Percentiles rank a stretch among this genome's conserved stretches.
Evolutionary conservation across 2,888 invertebrate genomes (phyloP).

Genomic region (Platycnemis pennipes): DNA sequence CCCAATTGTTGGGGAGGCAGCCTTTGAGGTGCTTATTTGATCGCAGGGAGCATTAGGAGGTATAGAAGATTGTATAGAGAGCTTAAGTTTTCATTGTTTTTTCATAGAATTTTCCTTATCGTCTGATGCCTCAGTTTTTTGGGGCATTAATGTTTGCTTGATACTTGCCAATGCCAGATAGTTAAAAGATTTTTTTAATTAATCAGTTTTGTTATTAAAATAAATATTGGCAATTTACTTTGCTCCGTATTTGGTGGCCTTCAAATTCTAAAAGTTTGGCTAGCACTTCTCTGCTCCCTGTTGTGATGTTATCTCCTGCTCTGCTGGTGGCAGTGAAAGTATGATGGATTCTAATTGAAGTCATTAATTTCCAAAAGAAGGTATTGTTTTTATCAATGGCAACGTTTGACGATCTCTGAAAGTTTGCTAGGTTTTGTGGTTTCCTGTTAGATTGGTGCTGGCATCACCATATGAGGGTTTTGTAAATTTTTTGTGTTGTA

Average conservation of each 20-base stretch:
- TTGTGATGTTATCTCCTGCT: slow-evolving; percentile 54
- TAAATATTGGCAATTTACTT: background rate
- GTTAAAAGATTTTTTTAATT: slow-evolving; percentile 14
- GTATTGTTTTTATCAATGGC: background rate
- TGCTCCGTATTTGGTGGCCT: background rate
- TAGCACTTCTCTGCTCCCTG: slow-evolving; percentile 47
- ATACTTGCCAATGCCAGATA: slow-evolving; percentile 45
- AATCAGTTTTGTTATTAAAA: background rate
- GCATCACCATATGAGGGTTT: slow-evolving; percentile 67
- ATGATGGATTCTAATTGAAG: slow-evolving; percentile 43
- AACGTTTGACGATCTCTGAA: slow-evolving; percentile 50
- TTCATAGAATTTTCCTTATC: slow-evolving; percentile 10
- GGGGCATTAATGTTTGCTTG: slow-evolving; percentile 49
- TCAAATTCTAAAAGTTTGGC: background rate
- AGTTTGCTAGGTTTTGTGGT: slow-evolving; percentile 64
- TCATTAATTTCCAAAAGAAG: background rate
- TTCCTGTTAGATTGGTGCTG: slow-evolving; percentile 66
- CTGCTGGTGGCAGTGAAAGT: slow-evolving; percentile 41
- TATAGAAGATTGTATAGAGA: background rate
- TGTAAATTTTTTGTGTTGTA: slow-evolving; percentile 63
- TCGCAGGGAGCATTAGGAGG: slow-evolving; percentile 59
- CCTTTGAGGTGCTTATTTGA: slow-evolving; percentile 58
- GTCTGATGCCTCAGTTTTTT: background rate
- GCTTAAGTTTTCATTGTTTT: background rate
- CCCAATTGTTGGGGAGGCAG: slow-evolving; percentile 53